Evolutionary conservation across 2,888 invertebrate species (phyloP).

Genomic region (Andrena hattorfiana): DNA sequence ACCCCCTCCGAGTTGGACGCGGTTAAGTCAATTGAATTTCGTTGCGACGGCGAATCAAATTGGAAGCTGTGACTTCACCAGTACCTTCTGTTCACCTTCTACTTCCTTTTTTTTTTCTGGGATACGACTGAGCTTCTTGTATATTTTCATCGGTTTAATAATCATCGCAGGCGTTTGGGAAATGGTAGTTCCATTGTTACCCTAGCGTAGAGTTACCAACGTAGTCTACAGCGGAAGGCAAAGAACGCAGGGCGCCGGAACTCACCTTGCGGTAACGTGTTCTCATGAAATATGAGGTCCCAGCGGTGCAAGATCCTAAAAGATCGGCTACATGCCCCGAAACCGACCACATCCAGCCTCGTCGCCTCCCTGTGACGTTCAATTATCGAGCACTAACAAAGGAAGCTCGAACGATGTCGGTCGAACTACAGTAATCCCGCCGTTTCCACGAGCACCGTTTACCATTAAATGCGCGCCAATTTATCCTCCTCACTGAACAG

Average conservation of each 20-base stretch:
- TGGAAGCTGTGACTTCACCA: too few species aligned
- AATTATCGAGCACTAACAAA: neutral
- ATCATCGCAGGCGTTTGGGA: neutral
- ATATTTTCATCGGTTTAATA: too few species aligned
- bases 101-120: neutral
- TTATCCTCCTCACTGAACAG: neutral
- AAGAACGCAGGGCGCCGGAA: slow-evolving; percentile 69
- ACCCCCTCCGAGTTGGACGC: slow-evolving; percentile 15
- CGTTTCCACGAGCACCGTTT: neutral
- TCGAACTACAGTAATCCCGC: neutral
- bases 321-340: slow-evolving; percentile 43
- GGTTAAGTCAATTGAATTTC: slow-evolving; percentile 24
- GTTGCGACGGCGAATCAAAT: neutral
- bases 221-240: slow-evolving; percentile 64
- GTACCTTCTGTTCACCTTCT: too few species aligned
- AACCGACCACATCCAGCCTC: slow-evolving; percentile 2
- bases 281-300: slow-evolving; percentile 65
- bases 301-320: slow-evolving; percentile 48
- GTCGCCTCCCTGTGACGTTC: neutral
- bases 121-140: neutral
- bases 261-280: slow-evolving; percentile 57
- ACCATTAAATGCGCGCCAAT: neutral
- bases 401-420: neutral
- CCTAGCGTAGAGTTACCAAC: slow-evolving; percentile 22
- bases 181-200: neutral